Conservation (phyloP, 37 sponge, comb jelly and placozoan species). For the Mnemiopsis leidyi region DNA sequence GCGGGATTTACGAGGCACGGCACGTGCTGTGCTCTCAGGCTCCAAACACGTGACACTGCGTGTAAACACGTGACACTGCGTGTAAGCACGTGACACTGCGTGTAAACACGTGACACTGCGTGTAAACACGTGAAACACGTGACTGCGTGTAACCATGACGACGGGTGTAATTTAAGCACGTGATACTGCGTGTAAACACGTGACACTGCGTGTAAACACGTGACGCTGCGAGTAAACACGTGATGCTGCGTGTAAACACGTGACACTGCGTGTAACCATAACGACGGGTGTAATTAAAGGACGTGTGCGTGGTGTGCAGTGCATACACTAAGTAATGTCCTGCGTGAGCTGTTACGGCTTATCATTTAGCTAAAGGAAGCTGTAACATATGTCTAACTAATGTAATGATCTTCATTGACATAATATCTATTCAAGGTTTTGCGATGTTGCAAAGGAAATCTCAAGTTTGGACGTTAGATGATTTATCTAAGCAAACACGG, state of each 20-base stretch:
- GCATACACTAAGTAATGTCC: too few relatives aligned
- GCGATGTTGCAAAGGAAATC: not conserved
- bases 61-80: not conserved
- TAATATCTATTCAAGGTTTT: not conserved
- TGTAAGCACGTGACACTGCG: not conserved
- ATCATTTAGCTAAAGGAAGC: too few relatives aligned
- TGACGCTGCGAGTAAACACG: not conserved
- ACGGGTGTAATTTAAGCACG: too few relatives aligned
- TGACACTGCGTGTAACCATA: not conserved
- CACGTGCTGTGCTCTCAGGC: not conserved
- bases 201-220: not conserved
- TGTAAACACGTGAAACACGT: not conserved
- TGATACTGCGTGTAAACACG: not conserved
- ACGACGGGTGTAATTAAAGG: too few relatives aligned
- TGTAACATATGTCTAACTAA: not conserved
- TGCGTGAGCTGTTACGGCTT: too few relatives aligned
- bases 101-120: not conserved
- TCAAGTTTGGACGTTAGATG: not conserved
- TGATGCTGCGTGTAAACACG: not conserved
- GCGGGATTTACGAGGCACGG: not conserved
- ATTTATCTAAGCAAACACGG: not conserved
- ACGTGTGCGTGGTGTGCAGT: too few relatives aligned
- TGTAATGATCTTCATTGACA: not conserved
- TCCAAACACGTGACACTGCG: not conserved
- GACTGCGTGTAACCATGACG: not conserved